These are phyloP conservation scores for Xiphorhynchus elegans DNA, from an alignment of 2,113 vertebrate species.

Conservation along the genomic window DNA sequence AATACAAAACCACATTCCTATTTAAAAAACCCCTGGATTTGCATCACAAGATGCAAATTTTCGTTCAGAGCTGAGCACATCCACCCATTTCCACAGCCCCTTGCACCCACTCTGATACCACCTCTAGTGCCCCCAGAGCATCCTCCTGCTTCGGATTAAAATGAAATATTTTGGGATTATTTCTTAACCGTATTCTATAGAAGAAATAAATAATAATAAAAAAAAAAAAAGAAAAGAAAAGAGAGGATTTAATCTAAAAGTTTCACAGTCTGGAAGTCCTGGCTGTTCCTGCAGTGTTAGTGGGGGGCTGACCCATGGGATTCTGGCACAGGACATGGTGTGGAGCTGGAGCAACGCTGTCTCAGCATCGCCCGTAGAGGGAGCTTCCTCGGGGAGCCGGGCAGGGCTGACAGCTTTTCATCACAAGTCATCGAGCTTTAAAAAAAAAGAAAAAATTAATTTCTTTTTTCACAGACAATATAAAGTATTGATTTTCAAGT, in stretches of 20 bases:
- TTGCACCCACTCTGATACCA: rapidly evolving
- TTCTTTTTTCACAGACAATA: neutral
- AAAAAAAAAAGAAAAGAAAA: too few relatives aligned
- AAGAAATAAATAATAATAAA: rapidly evolving
- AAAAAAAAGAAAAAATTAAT: neutral
- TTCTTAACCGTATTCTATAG: neutral
- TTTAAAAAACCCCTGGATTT: neutral
- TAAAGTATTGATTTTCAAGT: constrained; percentile 11
- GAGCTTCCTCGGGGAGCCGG: constrained; percentile 32
- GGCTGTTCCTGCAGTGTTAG: neutral
- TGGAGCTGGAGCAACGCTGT: constrained; percentile 17
- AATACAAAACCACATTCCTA: neutral
- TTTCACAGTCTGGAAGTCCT: neutral
- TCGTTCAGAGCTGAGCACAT: neutral
- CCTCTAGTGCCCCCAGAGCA: neutral
- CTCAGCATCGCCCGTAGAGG: constrained; percentile 41
- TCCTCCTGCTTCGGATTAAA: neutral
- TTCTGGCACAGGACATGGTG: neutral
- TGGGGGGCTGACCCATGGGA: neutral
- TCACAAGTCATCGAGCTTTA: neutral
- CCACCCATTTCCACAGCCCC: neutral
- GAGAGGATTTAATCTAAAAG: neutral
- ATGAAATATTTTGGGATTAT: neutral
- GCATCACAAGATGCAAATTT: neutral
- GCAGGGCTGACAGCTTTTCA: neutral